Evolutionary conservation across 2,113 vertebrate species (phyloP), one percentile per base, ranked within the genome.

Genomic region (Pelodiscus sinensis): DNA sequence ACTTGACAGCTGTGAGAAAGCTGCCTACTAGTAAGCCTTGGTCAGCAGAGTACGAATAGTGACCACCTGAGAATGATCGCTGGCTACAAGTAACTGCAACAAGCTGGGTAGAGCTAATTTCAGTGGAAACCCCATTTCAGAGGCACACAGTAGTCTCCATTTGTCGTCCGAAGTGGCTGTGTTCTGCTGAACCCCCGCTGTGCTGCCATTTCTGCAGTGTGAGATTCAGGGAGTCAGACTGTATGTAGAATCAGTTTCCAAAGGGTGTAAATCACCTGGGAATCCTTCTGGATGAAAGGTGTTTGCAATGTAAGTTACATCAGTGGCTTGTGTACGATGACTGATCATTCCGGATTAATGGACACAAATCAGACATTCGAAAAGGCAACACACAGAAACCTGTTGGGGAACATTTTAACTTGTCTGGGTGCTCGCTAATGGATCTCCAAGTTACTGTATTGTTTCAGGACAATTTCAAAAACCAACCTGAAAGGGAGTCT

Each of bases 301-400:
- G 29, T 65, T 71, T 15, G 79, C 60, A 55, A 62, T 54, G 22
- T 62, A 57, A 0, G 1, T n/a, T 35, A 54, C 0, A 1, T n/a
- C 25, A 81, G 78, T 6, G 24, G 58, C 88, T 88, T 3, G 1
- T 29, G 85, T 16, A 11, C 82, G n/a, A 68, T 82, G 62, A 51
- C 7, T 0, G 0, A 83, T 75, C 54, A 82, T 44, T 44, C 44
- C 44, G 44, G 44, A 44, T 44, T 44, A 44, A 44, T 44, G 44
- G 44, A 44, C 44, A 44, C 44, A 44, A 44, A 44, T 44, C 38
- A 44, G 38, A 44, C 38, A 44, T 44, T 44, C 38, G 38, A 44
- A 44, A 44, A 44, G 38, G 38, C 38, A 44, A 44, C 38, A 44
- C 38, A 44, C 38, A 44, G 38, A 44, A 44, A 44, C 44, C 44